Conservation (phyloP, 2,113 vertebrate species). For the Stegostoma tigrinum region DNA sequence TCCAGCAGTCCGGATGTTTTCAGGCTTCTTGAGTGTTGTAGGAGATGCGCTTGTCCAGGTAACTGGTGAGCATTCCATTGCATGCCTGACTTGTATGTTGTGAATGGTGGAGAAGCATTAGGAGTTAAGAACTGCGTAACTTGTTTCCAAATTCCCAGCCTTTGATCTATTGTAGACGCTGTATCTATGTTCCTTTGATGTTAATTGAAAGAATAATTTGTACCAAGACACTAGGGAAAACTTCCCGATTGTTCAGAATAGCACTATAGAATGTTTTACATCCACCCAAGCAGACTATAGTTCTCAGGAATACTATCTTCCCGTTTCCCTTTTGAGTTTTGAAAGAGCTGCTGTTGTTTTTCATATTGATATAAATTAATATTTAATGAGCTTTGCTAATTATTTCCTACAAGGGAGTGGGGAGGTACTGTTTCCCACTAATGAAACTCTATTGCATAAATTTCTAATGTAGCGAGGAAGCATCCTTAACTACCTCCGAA, state of each 20-base stretch:
- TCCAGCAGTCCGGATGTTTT: too few relatives aligned
- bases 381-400: neutral
- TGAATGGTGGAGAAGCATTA: too few relatives aligned
- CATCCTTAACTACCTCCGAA: conserved; percentile 27
- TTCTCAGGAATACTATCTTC: neutral
- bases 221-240: neutral
- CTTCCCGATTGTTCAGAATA: neutral
- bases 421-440: neutral
- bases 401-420: neutral
- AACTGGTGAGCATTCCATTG: too few relatives aligned
- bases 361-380: neutral
- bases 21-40: too few relatives aligned
- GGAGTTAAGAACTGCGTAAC: too few relatives aligned
- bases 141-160: too few relatives aligned
- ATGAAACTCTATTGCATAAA: neutral
- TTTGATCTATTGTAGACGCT: too few relatives aligned
- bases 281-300: neutral
- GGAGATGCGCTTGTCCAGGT: too few relatives aligned
- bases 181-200: too few relatives aligned
- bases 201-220: too few relatives aligned
- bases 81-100: too few relatives aligned
- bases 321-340: neutral
- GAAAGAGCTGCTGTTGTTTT: neutral
- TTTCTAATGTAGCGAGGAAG: conserved; percentile 14
- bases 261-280: neutral